Conservation (phyloP, 2,888 invertebrate species). For the Leucophora obtusa region DNA sequence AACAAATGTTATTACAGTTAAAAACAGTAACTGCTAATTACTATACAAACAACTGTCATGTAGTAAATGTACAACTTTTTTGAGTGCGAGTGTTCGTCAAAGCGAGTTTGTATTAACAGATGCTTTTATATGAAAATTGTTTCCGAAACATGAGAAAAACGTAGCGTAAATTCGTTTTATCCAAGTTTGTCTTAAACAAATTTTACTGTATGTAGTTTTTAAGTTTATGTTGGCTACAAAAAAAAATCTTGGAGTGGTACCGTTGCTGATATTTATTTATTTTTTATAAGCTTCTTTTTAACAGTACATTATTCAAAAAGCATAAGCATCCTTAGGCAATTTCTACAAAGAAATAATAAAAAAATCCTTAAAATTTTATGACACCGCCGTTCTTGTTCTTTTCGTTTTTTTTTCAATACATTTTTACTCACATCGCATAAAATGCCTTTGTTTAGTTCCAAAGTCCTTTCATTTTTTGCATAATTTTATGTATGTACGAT, state of each 20-base stretch:
- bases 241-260: background rate
- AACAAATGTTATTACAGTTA: too few species aligned
- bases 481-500: conserved; percentile 27
- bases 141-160: too few species aligned
- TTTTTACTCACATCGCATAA: background rate
- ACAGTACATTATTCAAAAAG: conserved; percentile 34
- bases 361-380: conserved; percentile 40
- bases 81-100: too few species aligned
- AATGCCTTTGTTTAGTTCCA: background rate
- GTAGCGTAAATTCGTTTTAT: too few species aligned
- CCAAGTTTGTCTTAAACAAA: too few species aligned
- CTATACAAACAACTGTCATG: too few species aligned
- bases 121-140: too few species aligned
- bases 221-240: background rate
- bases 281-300: conserved; percentile 14
- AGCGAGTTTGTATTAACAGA: too few species aligned
- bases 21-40: too few species aligned
- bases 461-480: conserved; percentile 29
- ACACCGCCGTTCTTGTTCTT: conserved; percentile 1
- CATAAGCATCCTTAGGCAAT: conserved; percentile 23
- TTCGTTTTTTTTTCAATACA: background rate
- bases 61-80: too few species aligned
- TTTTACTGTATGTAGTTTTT: too few species aligned
- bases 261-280: background rate
- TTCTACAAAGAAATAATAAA: conserved; percentile 37